Percentiles rank a stretch among this genome's conserved stretches.
phyloP scores from a whole-genome alignment of 2,797 vertebrate species.

The Hirundo rustica region DNA sequence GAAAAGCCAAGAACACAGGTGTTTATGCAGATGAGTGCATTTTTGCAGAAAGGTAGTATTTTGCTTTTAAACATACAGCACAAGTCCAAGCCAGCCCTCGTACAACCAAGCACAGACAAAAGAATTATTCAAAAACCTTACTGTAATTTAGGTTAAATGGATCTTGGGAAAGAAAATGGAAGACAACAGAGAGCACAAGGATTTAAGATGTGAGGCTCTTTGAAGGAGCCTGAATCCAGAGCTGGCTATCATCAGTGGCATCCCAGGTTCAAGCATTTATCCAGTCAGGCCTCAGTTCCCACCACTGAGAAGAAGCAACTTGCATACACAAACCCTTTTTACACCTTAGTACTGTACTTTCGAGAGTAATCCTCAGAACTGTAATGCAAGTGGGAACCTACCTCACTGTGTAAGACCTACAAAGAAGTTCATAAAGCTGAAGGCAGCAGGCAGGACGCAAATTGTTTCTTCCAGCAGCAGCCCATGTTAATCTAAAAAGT shows the following conservation, averaged over 20 bases:
- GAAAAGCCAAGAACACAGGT: neutral
- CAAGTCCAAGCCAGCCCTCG: neutral
- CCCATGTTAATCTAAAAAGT: neutral
- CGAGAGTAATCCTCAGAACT: neutral
- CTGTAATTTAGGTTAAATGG: neutral
- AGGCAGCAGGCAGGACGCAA: neutral
- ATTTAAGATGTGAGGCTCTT: neutral
- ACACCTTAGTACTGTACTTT: neutral
- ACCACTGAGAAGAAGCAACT: neutral
- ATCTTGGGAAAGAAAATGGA: neutral
- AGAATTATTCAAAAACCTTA: neutral
- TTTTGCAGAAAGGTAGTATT: neutral
- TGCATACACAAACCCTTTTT: neutral
- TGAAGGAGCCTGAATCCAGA: neutral
- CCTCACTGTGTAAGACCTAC: neutral
- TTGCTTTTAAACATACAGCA: neutral
- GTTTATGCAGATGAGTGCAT: neutral
- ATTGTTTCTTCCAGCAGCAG: neutral
- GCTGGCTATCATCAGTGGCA: neutral
- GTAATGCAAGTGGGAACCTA: neutral
- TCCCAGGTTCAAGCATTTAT: neutral
- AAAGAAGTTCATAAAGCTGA: neutral
- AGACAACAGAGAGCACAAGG: neutral
- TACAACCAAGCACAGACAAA: neutral
- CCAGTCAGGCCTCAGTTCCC: neutral